Conservation (phyloP, 2,888 invertebrate species). For the Leucophenga maculata region DNA sequence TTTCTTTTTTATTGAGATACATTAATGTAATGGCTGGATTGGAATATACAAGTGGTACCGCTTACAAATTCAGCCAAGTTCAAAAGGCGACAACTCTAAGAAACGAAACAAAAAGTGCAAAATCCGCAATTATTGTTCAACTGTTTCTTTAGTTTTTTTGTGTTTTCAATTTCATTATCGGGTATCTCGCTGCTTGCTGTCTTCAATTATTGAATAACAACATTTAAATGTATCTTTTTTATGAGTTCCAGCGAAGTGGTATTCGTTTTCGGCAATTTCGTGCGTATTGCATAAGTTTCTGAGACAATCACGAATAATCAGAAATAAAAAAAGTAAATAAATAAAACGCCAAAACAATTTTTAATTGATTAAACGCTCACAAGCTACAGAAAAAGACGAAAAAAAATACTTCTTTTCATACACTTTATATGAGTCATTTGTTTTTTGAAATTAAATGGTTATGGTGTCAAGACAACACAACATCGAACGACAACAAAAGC, state of each 20-base stretch:
- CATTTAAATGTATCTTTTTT: conserved; percentile 16
- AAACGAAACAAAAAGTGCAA: not conserved
- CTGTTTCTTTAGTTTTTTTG: not conserved
- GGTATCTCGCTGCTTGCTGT: not conserved
- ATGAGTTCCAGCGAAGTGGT: conserved; percentile 13
- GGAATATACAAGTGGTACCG: too few species aligned
- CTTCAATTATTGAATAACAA: conserved; percentile 19
- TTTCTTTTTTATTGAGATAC: too few species aligned
- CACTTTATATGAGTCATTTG: not conserved
- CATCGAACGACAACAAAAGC: too few species aligned
- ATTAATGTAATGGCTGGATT: too few species aligned
- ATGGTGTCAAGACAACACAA: too few species aligned
- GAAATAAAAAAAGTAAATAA: not conserved
- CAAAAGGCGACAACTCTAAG: too few species aligned
- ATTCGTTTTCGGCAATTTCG: not conserved
- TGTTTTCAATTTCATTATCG: not conserved
- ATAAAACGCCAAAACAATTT: not conserved
- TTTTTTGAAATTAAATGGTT: conserved; percentile 11
- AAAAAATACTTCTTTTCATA: not conserved
- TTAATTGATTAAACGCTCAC: conserved; percentile 17
- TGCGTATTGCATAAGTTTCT: not conserved
- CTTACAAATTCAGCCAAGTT: too few species aligned
- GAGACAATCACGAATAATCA: too few species aligned
- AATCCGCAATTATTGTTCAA: conserved; percentile 12
- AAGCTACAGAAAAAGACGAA: not conserved